Evolutionary conservation across 2,113 vertebrate species (phyloP), one percentile per base, ranked within the genome.

Genomic region (Prolemur simus): DNA sequence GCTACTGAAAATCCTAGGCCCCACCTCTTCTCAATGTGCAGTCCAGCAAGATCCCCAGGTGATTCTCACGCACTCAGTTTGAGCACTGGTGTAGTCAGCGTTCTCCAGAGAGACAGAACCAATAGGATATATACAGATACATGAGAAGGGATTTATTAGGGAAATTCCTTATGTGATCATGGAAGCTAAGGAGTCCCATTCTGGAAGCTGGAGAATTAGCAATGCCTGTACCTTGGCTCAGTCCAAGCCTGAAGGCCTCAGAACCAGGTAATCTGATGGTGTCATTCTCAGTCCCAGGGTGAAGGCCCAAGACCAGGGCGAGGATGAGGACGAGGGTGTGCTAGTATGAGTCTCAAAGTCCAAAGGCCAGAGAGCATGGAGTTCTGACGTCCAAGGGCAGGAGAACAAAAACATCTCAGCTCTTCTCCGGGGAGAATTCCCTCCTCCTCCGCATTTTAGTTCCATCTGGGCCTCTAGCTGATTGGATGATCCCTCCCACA

Each of bases 301-400:
- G 7, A 32, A 68, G 47, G 4, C 42, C 10, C 5, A n/a, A 20
- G 25, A 78, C 23, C 3, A 2, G 0, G 3, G 5, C 11, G 10
- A 63, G 58, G 29, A 63, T 3, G 58, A 60, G 27, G 29, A 63
- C 8, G 58, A 60, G 27, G 8, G 45, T 20, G 3, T 32, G 20
- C 8, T 39, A 18, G n/a, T 78, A 54, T 66, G 37, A 56, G 15
- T 42, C 29, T 3, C 49, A 15, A 8, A 49, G 25, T 5, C 11
- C 6, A 18, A 34, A 69, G 32, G 25, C 54, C 12, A 17, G 12
- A 60, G 5, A 82, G 14, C 25, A 27, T 27, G 45, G 18, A 42
- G 39, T 37, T 47, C 39, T 34, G 14, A 58, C 27, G 1, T 39
- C 39, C 27, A 11, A 13, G 27, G 0, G 2, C 32, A 6, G 9